Conservation (phyloP, 1,140 invertebrate genomes). For the Neuroterus valhalla region DNA sequence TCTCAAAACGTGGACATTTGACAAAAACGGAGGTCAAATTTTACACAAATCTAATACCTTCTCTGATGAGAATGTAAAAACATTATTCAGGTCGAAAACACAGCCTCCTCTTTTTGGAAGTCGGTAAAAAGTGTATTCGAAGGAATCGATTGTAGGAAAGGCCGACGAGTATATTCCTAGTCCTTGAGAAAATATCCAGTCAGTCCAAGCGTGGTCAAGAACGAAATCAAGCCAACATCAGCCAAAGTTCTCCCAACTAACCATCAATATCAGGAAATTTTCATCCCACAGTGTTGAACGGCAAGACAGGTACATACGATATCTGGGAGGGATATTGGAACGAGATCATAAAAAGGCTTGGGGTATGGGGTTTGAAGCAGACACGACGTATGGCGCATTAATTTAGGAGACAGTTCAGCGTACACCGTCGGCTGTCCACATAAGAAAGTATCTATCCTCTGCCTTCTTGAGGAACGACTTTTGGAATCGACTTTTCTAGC, state of each 20-base stretch:
- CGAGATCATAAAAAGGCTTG: slow-evolving; percentile 6
- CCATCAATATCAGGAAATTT: slow-evolving; percentile 14
- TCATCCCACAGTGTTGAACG: slow-evolving; percentile 4
- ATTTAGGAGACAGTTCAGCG: slow-evolving; percentile 63
- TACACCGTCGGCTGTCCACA: slow-evolving; percentile 50
- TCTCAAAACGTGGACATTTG: too few species aligned
- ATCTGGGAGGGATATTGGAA: slow-evolving; percentile 8
- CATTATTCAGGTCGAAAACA: too few species aligned
- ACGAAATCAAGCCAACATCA: slow-evolving; percentile 7
- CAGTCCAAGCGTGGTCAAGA: neutral
- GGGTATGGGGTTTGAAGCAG: neutral
- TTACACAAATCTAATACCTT: too few species aligned
- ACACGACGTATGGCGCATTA: slow-evolving; percentile 53
- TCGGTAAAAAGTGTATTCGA: too few species aligned
- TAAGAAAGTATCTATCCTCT: slow-evolving; percentile 50
- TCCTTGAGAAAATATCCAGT: too few species aligned
- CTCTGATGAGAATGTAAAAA: too few species aligned
- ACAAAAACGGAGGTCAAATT: too few species aligned
- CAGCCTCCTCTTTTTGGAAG: too few species aligned
- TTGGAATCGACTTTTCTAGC: slow-evolving; percentile 71
- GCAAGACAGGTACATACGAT: slow-evolving; percentile 12
- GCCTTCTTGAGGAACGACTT: slow-evolving; percentile 69
- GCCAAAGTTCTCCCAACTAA: neutral
- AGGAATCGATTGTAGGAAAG: too few species aligned
- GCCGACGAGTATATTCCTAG: too few species aligned